A percentile compares a stretch with the other conserved stretches of the same genome.
These are phyloP conservation scores for Zelleria hepariella DNA, from an alignment of 2,888 invertebrate genomes.

Conservation along the genomic window DNA sequence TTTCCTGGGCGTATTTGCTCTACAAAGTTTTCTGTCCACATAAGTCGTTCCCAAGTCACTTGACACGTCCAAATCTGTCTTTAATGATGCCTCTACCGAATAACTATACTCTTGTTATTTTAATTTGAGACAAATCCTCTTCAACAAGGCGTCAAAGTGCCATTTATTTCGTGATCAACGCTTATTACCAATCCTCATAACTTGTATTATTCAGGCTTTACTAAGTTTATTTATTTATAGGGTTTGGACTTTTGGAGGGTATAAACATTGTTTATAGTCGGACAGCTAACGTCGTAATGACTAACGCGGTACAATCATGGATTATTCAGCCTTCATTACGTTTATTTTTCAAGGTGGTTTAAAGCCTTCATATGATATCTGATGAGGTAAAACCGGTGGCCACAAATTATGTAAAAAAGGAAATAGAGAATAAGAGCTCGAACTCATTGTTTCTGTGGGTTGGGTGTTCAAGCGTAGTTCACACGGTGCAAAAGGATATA, in stretches of 20 bases:
- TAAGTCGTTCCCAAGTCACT: not conserved
- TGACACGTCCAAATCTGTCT: not conserved
- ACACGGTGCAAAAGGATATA: not conserved
- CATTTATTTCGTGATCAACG: constrained; percentile 5
- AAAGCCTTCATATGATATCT: no score
- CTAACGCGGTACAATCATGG: not conserved
- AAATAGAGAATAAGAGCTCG: not conserved
- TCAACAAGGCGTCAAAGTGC: constrained; percentile 1
- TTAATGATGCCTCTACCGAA: not conserved
- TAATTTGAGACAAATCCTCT: not conserved
- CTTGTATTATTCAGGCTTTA: not conserved
- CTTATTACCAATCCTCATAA: not conserved
- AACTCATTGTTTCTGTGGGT: not conserved
- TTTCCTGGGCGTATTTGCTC: no score
- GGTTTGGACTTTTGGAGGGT: no score
- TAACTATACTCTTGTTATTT: not conserved
- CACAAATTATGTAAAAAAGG: constrained; percentile 2
- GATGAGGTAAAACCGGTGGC: not conserved
- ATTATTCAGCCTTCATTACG: not conserved
- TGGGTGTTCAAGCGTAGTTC: not conserved
- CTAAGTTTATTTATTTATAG: not conserved
- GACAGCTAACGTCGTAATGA: no score
- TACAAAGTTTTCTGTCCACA: constrained; percentile 8
- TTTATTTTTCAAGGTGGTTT: not conserved
- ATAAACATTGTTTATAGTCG: no score